Conservation (phyloP, 2,888 invertebrate genomes). For the Oscheius sp. region DNA sequence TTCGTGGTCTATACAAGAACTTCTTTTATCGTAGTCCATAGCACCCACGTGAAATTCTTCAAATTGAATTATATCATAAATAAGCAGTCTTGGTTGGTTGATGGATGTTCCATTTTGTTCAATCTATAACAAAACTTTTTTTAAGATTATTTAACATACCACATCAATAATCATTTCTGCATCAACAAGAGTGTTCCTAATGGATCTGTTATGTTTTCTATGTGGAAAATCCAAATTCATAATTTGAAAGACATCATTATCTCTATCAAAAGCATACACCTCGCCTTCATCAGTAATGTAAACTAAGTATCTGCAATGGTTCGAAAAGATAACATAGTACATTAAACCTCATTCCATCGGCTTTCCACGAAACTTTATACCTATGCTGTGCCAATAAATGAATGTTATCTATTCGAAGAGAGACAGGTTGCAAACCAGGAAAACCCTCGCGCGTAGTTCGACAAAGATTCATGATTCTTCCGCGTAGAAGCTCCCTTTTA, state of each 20-base stretch:
- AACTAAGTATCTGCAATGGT: constrained; percentile 87
- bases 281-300: constrained; percentile 86
- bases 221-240: constrained; percentile 84
- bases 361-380: constrained; percentile 98
- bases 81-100: constrained; percentile 86
- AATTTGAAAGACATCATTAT: constrained; percentile 84
- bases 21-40: constrained; percentile 83
- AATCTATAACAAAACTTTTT: background rate
- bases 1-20: constrained; percentile 81
- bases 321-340: background rate
- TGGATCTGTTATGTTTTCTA: constrained; percentile 79
- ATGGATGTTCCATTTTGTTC: constrained; percentile 62
- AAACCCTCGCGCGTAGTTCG: constrained; percentile 80
- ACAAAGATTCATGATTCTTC: constrained; percentile 54
- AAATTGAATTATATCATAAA: constrained; percentile 86
- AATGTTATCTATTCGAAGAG: constrained; percentile 86
- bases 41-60: constrained; percentile 82
- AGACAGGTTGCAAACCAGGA: constrained; percentile 96
- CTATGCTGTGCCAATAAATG: constrained; percentile 83
- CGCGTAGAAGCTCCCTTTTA: constrained; percentile 41
- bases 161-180: constrained; percentile 71
- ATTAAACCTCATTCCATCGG: constrained; percentile 88
- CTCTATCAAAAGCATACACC: constrained; percentile 94
- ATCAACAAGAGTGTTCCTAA: constrained; percentile 66
- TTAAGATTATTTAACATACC: background rate